A percentile compares a stretch with the other conserved stretches of the same genome.
These are phyloP conservation scores for Streptopelia turtur DNA, from an alignment of 2,797 vertebrate species.

Conservation along the genomic window DNA sequence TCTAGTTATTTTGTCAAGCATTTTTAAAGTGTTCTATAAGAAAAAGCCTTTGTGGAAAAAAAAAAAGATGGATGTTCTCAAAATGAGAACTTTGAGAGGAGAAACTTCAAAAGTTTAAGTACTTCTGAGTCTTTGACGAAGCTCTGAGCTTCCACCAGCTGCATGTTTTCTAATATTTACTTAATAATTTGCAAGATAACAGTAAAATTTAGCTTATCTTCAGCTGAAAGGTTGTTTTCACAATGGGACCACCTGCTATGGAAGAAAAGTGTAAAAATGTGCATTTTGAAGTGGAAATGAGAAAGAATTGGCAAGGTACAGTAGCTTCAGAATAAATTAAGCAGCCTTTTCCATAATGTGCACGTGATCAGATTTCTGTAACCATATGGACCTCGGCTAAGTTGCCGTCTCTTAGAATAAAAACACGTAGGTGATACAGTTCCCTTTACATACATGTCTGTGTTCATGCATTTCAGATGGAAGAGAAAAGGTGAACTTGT, in stretches of 20 bases:
- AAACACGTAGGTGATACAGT: neutral
- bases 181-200: neutral
- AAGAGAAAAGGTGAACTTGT: conserved; percentile 91
- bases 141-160: neutral
- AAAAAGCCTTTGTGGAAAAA: neutral
- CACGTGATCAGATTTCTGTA: neutral
- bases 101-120: neutral
- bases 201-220: neutral
- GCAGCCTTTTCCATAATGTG: neutral
- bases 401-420: neutral
- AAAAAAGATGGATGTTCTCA: neutral
- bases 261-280: neutral
- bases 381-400: neutral
- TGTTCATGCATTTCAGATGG: conserved; percentile 82
- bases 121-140: neutral
- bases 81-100: neutral
- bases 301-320: neutral
- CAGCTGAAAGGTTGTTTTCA: neutral
- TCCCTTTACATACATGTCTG: neutral
- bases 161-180: neutral
- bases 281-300: neutral
- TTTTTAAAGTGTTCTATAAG: neutral
- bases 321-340: neutral
- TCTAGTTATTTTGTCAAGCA: neutral
- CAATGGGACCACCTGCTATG: neutral